Evolutionary conservation across 1,140 invertebrate genomes (phyloP), one percentile per base, ranked within the genome.

Genomic region (Sarcophaga peregrina): DNA sequence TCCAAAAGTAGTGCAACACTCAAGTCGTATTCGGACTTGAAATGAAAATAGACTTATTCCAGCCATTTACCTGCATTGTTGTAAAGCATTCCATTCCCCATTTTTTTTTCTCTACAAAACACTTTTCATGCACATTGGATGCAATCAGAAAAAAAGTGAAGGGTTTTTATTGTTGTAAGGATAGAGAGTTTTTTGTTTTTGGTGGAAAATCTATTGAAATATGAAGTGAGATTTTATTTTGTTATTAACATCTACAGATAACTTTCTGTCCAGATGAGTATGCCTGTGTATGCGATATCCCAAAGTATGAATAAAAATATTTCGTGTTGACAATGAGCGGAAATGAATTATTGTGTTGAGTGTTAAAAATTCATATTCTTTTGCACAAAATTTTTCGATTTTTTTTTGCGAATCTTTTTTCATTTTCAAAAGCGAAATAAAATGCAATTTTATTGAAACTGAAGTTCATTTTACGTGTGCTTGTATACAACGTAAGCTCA

Each of bases 271-370:
- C n/a, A n/a, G n/a, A 82, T 47, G n/a, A n/a, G 45, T 62, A 25
- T 68, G 15, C n/a, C 5, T 46, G 20, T n/a, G 10, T 50, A 62
- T 46, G 54, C 6, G 1, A 20, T 10, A 58, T 15, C 1, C 25
- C n/a, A n/a, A 54, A 54, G 13, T 68, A 68, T 68, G 62, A 68
- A 68, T 68, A n/a, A 68, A 37, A 37, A 20, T 68, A 68, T 48
- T 52, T 74, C 68, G 58, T 81, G 81, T 50, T 82, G 76, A 84
- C 81, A 84, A 84, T 84, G 83, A 84, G 81, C 83, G 83, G 83
- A 84, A 84, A 84, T 84, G 75, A 84, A 82, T 84, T 84, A 84
- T 84, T 76, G 46, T 74, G 76, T 80, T 74, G 50, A 47, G 62
- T 72, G 62, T 72, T 72, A 17, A 72, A 72, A 20, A 20, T 72